These are phyloP conservation scores for Heliconius hewitsoni DNA, from an alignment of 1,140 invertebrate species.

Conservation along the genomic window DNA sequence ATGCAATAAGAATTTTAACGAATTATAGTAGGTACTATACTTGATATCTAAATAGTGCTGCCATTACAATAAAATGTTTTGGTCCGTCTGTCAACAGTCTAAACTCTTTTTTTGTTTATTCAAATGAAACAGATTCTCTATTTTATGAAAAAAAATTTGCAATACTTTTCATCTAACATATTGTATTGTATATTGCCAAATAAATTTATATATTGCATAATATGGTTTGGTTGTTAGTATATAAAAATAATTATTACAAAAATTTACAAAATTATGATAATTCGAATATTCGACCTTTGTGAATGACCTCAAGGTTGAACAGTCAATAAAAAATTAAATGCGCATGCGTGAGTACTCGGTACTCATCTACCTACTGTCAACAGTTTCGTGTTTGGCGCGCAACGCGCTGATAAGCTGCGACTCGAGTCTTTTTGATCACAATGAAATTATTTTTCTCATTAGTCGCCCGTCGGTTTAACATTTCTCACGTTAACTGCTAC, in stretches of 20 bases:
- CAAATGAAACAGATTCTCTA: background rate
- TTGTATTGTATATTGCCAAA: background rate
- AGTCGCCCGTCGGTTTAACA: conserved; percentile 65
- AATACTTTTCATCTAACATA: background rate
- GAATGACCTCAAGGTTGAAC: conserved; percentile 57
- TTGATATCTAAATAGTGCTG: too few relatives aligned
- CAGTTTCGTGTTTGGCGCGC: conserved; percentile 45
- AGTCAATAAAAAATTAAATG: conserved; percentile 60
- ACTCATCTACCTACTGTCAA: conserved; percentile 53
- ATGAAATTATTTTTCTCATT: conserved; percentile 73
- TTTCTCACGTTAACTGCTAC: conserved; percentile 53
- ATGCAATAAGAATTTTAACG: too few relatives aligned
- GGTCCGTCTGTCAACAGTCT: too few relatives aligned
- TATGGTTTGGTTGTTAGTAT: background rate
- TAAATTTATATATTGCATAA: background rate
- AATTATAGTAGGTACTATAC: too few relatives aligned
- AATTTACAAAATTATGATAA: conserved; percentile 5
- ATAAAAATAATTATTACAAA: conserved; percentile 26
- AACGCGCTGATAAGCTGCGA: conserved; percentile 65
- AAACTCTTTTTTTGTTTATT: background rate
- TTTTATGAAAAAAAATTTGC: background rate
- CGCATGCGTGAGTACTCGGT: conserved; percentile 64
- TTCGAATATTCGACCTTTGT: conserved; percentile 51
- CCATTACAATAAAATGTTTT: too few relatives aligned
- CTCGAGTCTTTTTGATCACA: conserved; percentile 53